Conservation (phyloP, 2,797 vertebrate genomes). For the Silurus lanzhouensis region DNA sequence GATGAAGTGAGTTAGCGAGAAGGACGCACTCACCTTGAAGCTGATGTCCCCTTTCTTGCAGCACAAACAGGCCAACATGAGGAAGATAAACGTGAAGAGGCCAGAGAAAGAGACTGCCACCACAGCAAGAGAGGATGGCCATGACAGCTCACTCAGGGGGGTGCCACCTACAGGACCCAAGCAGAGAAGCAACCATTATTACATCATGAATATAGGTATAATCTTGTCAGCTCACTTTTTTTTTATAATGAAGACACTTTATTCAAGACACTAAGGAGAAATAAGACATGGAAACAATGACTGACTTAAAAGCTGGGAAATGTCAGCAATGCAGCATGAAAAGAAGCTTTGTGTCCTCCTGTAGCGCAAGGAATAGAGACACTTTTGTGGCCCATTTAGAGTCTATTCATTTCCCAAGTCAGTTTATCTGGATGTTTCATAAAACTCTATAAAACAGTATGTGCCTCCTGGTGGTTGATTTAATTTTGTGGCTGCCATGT, state of each 20-base stretch:
- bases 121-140: conserved; percentile 91
- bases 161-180: conserved; percentile 76
- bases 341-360: conserved; percentile 7
- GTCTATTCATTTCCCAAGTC: conserved; percentile 45
- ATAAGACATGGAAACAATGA: conserved; percentile 7
- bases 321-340: conserved; percentile 9
- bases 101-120: conserved; percentile 92
- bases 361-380: conserved; percentile 23
- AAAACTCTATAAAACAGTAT: conserved; percentile 41
- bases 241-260: neutral
- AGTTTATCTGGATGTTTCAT: conserved; percentile 58
- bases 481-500: conserved; percentile 36
- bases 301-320: conserved; percentile 1
- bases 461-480: conserved; percentile 36
- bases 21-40: conserved; percentile 86
- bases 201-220: neutral
- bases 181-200: neutral
- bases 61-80: conserved; percentile 98
- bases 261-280: neutral
- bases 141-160: conserved; percentile 90
- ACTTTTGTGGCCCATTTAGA: conserved; percentile 53
- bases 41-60: conserved; percentile 95
- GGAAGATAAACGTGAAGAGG: conserved; percentile 92
- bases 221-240: neutral
- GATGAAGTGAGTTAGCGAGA: conserved; percentile 29